Evolutionary conservation across 2,797 vertebrate genomes (phyloP).

Genomic region (Dipus sagitta): DNA sequence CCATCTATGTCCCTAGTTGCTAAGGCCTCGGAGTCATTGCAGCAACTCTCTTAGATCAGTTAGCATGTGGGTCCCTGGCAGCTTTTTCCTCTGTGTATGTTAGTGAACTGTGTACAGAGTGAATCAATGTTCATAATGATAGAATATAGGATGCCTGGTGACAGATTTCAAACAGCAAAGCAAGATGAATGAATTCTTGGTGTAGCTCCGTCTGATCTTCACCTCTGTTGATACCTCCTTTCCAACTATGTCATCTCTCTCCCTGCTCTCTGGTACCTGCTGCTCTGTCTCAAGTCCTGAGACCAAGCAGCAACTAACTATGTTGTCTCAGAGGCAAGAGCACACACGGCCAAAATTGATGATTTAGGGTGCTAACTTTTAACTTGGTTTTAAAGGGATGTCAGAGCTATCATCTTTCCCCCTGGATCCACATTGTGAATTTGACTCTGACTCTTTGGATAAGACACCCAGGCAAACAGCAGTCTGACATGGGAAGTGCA

Average conservation of each 20-base stretch:
- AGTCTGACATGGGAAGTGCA: constrained; percentile 39
- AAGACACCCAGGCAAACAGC: constrained; percentile 10
- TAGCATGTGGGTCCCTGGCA: background rate
- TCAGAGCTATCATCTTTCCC: background rate
- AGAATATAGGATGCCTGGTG: background rate
- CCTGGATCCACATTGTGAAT: constrained; percentile 18
- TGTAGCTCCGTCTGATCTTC: constrained; percentile 12
- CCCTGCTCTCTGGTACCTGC: background rate
- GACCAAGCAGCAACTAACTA: background rate
- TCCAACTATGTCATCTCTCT: no score
- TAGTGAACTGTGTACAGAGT: constrained; percentile 28
- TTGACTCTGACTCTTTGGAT: constrained; percentile 20
- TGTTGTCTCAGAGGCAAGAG: background rate
- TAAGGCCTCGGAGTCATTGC: background rate
- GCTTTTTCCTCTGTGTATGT: background rate
- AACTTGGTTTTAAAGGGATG: constrained; percentile 21
- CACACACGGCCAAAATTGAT: background rate
- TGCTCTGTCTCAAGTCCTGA: constrained; percentile 1
- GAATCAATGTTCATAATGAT: constrained; percentile 46
- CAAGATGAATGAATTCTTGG: constrained; percentile 15
- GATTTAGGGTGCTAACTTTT: background rate
- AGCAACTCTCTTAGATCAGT: constrained; percentile 38
- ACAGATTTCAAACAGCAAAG: background rate
- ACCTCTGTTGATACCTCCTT: background rate
- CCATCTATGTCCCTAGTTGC: background rate